These are phyloP conservation scores for Sebastes matsubarae DNA, from an alignment of 2,797 vertebrate species.

Conservation along the genomic window DNA sequence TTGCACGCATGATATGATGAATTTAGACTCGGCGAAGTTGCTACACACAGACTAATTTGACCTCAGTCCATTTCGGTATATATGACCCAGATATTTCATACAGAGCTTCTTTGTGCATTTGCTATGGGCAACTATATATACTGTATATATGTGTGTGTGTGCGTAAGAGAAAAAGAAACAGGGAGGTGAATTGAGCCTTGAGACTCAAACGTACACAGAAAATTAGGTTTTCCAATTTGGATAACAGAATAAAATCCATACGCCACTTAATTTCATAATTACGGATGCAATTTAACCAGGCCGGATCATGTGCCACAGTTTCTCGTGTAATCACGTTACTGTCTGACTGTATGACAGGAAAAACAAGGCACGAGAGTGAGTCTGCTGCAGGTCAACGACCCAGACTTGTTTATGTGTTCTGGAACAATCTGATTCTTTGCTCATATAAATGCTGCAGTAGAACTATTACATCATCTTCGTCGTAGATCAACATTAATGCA, in stretches of 20 bases:
- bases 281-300: conserved; percentile 30
- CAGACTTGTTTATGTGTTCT: background rate
- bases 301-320: conserved; percentile 65
- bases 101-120: conserved; percentile 35
- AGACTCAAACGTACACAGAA: conserved; percentile 25
- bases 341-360: conserved; percentile 21
- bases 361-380: background rate
- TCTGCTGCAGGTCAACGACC: background rate
- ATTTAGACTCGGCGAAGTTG: background rate
- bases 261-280: conserved; percentile 66
- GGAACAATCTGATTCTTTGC: background rate
- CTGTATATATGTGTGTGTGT: background rate
- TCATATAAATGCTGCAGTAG: background rate
- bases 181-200: conserved; percentile 5
- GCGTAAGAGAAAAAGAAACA: background rate
- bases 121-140: background rate
- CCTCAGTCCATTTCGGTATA: conserved; percentile 19
- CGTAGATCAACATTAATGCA: background rate
- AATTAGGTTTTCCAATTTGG: conserved; percentile 69
- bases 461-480: background rate
- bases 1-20: conserved; percentile 1
- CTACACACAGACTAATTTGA: conserved; percentile 3
- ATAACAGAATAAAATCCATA: conserved; percentile 62
- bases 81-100: conserved; percentile 23
- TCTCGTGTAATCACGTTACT: conserved; percentile 55